phyloP scores from a whole-genome alignment of 2,113 vertebrate genomes.

The Pterocles orientalis region DNA sequence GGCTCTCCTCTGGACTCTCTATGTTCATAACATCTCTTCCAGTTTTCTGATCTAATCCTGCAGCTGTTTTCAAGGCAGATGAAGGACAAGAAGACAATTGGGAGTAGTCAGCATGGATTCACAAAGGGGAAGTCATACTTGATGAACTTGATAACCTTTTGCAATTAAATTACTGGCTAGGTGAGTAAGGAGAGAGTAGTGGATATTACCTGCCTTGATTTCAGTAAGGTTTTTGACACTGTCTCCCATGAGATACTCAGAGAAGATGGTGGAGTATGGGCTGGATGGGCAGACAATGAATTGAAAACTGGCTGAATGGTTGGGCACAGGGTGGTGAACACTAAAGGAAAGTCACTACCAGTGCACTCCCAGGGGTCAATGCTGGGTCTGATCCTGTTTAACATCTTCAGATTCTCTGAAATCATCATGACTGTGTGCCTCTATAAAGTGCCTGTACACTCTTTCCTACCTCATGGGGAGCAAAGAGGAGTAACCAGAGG shows the following conservation, averaged over 20 bases:
- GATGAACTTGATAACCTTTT: not conserved
- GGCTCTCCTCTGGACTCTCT: no score
- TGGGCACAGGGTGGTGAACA: not conserved
- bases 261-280: not conserved
- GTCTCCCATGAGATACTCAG: not conserved
- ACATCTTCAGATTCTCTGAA: not conserved
- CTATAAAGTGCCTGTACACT: not conserved
- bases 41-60: not conserved
- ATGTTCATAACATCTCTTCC: not conserved
- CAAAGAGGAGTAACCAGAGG: not conserved
- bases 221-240: not conserved
- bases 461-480: not conserved
- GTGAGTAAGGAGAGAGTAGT: not conserved
- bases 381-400: not conserved
- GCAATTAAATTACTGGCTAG: not conserved
- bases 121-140: not conserved
- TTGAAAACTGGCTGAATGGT: not conserved
- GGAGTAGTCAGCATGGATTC: not conserved
- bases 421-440: not conserved
- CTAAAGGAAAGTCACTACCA: not conserved
- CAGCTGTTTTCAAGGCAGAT: not conserved
- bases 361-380: not conserved
- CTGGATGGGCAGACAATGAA: not conserved
- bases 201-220: not conserved
- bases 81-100: not conserved